Conservation (phyloP, 2,888 invertebrate species). For the Pterostichus niger region DNA sequence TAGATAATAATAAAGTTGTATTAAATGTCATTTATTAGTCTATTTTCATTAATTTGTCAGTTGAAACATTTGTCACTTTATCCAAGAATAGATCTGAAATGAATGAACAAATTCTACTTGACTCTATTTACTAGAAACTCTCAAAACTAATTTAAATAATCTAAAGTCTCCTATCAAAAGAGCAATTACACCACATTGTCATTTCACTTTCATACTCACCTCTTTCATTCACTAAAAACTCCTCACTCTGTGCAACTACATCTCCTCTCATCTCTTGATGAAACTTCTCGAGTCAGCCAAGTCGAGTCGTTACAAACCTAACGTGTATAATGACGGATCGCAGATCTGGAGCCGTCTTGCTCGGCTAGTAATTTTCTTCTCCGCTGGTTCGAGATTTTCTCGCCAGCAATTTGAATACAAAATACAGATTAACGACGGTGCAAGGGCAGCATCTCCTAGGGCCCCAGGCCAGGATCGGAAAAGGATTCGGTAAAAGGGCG, state of each 20-base stretch:
- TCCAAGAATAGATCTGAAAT: too few relatives aligned
- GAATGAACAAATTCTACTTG: too few relatives aligned
- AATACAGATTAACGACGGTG: slow-evolving; percentile 65
- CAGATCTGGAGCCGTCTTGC: slow-evolving; percentile 19
- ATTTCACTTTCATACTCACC: neutral
- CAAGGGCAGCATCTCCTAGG: slow-evolving; percentile 13
- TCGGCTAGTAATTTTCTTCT: slow-evolving; percentile 63
- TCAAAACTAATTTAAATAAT: slow-evolving; percentile 5
- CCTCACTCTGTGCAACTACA: neutral
- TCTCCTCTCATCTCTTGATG: slow-evolving; percentile 28
- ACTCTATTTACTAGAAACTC: too few relatives aligned
- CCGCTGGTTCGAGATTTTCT: slow-evolving; percentile 65
- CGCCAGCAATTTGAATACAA: slow-evolving; percentile 65
- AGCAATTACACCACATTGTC: neutral
- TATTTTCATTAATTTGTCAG: too few relatives aligned
- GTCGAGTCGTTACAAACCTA: neutral
- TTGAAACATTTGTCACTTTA: too few relatives aligned
- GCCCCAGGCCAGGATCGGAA: neutral
- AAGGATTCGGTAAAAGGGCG: neutral
- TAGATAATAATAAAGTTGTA: too few relatives aligned
- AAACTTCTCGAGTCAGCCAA: neutral
- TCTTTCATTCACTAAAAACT: slow-evolving; percentile 13
- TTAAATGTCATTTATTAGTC: too few relatives aligned
- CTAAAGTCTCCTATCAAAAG: neutral
- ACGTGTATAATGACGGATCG: slow-evolving; percentile 50